Conservation (phyloP, 2,888 invertebrate species). For the Hemistola chrysoprasaria region DNA sequence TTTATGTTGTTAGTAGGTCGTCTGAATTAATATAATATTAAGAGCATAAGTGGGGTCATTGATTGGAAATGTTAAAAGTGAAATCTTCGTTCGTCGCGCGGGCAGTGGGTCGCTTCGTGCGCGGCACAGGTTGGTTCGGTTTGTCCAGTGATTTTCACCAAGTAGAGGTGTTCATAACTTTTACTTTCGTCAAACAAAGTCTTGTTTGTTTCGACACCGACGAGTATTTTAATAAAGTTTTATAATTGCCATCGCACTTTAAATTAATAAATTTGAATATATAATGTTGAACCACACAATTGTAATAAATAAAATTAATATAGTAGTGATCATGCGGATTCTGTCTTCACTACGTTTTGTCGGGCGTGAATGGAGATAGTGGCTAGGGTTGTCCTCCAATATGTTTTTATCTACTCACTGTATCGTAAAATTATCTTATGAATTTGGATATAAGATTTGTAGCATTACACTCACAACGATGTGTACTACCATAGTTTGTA, state of each 20-base stretch:
- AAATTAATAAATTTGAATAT: slow-evolving; percentile 1
- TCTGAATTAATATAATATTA: slow-evolving; percentile 24
- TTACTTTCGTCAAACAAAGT: slow-evolving; percentile 69
- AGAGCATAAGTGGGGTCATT: slow-evolving; percentile 41
- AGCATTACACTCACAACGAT: background rate
- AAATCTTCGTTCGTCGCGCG: slow-evolving; percentile 65
- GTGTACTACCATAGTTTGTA: background rate
- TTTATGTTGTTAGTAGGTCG: slow-evolving; percentile 13
- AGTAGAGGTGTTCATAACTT: slow-evolving; percentile 56
- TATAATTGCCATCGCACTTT: too few relatives aligned
- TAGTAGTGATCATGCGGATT: slow-evolving; percentile 7
- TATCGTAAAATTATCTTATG: background rate
- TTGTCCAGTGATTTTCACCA: slow-evolving; percentile 69
- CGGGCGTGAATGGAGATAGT: slow-evolving; percentile 13
- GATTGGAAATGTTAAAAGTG: slow-evolving; percentile 70
- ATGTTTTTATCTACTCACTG: background rate
- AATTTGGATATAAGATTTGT: background rate
- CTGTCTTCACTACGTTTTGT: slow-evolving; percentile 9
- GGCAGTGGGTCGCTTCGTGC: slow-evolving; percentile 65
- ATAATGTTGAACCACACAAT: too few relatives aligned
- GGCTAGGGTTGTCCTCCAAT: slow-evolving; percentile 16
- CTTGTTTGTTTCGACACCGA: slow-evolving; percentile 33
- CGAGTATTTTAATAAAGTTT: too few relatives aligned
- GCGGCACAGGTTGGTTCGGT: slow-evolving; percentile 68
- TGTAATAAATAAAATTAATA: slow-evolving; percentile 19